Conservation (phyloP, 2,113 vertebrate genomes). For the Toxotes jaculatrix region DNA sequence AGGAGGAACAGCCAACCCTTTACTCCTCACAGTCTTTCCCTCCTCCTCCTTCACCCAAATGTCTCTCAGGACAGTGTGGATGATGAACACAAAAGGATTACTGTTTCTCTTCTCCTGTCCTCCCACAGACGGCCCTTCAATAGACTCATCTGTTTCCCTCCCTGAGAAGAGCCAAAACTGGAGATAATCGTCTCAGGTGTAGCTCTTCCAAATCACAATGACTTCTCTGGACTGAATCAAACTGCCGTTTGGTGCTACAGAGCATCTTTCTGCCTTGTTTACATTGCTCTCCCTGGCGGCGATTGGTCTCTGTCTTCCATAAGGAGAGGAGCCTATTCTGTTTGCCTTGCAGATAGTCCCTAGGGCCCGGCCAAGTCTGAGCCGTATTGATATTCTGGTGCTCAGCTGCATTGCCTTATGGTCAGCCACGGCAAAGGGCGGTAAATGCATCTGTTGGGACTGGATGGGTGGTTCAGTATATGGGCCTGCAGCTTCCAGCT, state of each 20-base stretch:
- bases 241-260: constrained; percentile 42
- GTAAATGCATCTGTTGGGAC: constrained; percentile 72
- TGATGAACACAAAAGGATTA: constrained; percentile 85
- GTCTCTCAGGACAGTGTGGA: constrained; percentile 77
- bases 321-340: constrained; percentile 57
- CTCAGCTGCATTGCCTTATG: constrained; percentile 80
- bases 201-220: constrained; percentile 37
- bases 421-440: constrained; percentile 62
- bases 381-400: constrained; percentile 80
- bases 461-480: constrained; percentile 68
- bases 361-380: constrained; percentile 67
- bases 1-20: constrained; percentile 76
- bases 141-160: constrained; percentile 71
- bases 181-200: constrained; percentile 55
- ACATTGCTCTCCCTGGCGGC: constrained; percentile 52
- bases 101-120: constrained; percentile 69
- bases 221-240: constrained; percentile 61
- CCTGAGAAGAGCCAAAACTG: constrained; percentile 46
- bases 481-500: constrained; percentile 64
- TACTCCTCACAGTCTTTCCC: constrained; percentile 35
- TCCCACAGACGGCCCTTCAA: constrained; percentile 80
- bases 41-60: constrained; percentile 7
- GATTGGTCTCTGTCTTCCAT: constrained; percentile 48
- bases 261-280: constrained; percentile 59
- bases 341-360: constrained; percentile 75